Percentiles rank a stretch among this genome's conserved stretches.
Evolutionary conservation across 2,113 vertebrate genomes (phyloP).

Genomic region (Gobiocypris rarus): DNA sequence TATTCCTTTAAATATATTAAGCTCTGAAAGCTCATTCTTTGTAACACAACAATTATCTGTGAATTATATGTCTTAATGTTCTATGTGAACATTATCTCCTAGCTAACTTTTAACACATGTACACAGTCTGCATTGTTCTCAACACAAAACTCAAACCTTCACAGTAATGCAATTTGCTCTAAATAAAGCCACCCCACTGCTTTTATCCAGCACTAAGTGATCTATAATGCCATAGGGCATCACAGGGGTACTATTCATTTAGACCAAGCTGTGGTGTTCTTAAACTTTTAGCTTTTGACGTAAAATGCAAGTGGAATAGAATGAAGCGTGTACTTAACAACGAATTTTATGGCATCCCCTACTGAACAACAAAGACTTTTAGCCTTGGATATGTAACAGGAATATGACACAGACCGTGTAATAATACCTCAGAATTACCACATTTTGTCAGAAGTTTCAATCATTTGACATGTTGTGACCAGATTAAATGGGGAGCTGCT

Average conservation of each 20-base stretch:
- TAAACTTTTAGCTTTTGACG: neutral
- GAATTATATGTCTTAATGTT: neutral
- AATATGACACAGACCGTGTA: neutral
- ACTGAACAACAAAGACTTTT: neutral
- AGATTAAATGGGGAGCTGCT: neutral
- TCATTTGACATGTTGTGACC: neutral
- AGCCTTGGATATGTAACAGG: neutral
- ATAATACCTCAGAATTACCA: neutral
- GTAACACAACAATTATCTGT: neutral
- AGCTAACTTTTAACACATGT: neutral
- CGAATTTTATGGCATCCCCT: neutral
- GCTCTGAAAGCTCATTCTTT: neutral
- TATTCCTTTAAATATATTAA: neutral
- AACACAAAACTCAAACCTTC: slow-evolving; percentile 36
- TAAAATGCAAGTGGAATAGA: slow-evolving; percentile 14
- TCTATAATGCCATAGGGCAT: neutral
- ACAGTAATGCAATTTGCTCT: slow-evolving; percentile 46
- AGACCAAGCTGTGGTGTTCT: neutral
- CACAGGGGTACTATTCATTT: slow-evolving; percentile 7
- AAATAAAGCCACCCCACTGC: slow-evolving; percentile 32
- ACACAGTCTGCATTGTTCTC: slow-evolving; percentile 35
- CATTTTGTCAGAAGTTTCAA: slow-evolving; percentile 7
- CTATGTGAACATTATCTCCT: neutral
- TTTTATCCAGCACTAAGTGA: slow-evolving; percentile 39
- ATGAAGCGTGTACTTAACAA: neutral